These are phyloP conservation scores for Laothoe populi DNA, from an alignment of 2,888 invertebrate genomes.

Conservation along the genomic window DNA sequence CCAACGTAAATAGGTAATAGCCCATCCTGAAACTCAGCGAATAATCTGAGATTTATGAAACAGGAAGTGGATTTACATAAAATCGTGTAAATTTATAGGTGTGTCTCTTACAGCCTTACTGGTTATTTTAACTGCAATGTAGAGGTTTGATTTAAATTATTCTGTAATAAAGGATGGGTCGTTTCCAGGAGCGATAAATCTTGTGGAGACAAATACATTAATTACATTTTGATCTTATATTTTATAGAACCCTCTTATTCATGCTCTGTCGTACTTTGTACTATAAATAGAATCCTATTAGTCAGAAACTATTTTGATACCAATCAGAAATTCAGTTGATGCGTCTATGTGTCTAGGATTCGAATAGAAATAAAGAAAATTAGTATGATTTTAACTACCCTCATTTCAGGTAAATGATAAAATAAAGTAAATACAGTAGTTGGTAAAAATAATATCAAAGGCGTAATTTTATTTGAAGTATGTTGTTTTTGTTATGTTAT, in stretches of 20 bases:
- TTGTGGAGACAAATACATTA: neutral
- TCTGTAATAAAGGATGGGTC: conserved; percentile 8
- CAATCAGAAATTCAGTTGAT: neutral
- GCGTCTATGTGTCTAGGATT: no score
- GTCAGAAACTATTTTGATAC: neutral
- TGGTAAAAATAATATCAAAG: no score
- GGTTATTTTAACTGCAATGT: conserved; percentile 36
- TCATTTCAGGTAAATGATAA: no score
- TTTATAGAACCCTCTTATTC: neutral
- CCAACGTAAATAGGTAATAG: conserved; percentile 52
- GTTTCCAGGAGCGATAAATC: neutral
- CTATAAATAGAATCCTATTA: neutral
- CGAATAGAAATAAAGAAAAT: no score
- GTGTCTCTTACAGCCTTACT: conserved; percentile 38
- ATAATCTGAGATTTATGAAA: conserved; percentile 57
- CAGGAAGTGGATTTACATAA: conserved; percentile 53
- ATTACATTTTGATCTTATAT: neutral
- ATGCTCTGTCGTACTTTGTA: neutral
- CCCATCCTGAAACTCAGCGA: conserved; percentile 37
- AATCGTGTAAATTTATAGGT: conserved; percentile 44
- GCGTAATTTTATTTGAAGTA: no score
- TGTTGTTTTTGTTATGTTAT: no score
- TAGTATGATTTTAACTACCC: no score
- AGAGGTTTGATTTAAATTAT: conserved; percentile 27
- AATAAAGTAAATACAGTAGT: no score